Evolutionary conservation across 2,113 vertebrate genomes (phyloP), one percentile per base, ranked within the genome.

Genomic region (Prionailurus bengalensis): DNA sequence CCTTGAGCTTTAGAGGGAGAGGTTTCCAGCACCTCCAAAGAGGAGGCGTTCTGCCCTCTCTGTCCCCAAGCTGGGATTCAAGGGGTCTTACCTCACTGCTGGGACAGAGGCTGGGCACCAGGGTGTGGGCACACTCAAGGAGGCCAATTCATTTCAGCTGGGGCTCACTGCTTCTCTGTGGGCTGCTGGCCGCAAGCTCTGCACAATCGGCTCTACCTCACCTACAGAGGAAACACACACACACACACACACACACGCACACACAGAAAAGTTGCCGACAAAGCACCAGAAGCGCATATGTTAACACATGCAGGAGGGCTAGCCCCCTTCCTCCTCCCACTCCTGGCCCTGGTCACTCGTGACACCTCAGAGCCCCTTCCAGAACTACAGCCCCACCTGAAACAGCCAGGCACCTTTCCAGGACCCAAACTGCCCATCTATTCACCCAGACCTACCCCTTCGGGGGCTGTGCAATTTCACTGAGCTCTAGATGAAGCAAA

Each of bases 21-120:
- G 61, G 36, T 29, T 55, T 42, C 63, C 27, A 65, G 12, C 16
- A 63, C 58, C 71, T 1, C 13, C 45, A 19, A 63, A 8, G 17
- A 27, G n/a, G 45, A 85, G 25, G 23, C 48, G 53, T 42, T 86
- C 48, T 74, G 68, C 12, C 45, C 12, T 74, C 86, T 96, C 42
- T 21, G 17, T 39, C 48, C 10, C 27, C 48, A 42, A 45, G 68
- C 85, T 58, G 31, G 53, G 31, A 36, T 16, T 73, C 61, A 7
- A 45, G 65, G 53, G 25, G 5, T 82, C 97, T 97, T 98, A 98
- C 98, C 97, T 97, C 97, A 82, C 88, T 6, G 1, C 89, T 55
- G 31, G 25, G 31, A 71, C 65, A 53, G 33, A 88, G 19, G 79
- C 17, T 63, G 71, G 42, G 15, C 31, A 63, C 53, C 4, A 51